phyloP scores from a whole-genome alignment of 2,113 vertebrate species.

The Etheostoma spectabile region DNA sequence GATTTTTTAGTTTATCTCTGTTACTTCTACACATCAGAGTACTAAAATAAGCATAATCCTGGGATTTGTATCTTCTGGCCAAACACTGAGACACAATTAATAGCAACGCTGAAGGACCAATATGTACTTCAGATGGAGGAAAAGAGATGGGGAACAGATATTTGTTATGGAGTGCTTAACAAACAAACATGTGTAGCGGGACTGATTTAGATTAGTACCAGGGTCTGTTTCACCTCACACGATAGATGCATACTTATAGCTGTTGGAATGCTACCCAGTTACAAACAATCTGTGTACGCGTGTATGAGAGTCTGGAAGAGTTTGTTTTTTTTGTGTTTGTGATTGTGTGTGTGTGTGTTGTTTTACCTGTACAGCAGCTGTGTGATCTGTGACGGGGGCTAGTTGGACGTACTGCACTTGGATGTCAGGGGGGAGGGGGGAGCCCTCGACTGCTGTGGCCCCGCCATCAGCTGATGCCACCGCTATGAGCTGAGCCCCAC shows the following conservation, averaged over 20 bases:
- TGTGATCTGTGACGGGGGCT: constrained; percentile 92
- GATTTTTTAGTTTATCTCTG: neutral
- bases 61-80: neutral
- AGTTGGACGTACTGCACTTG: constrained; percentile 98
- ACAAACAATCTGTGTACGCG: constrained; percentile 36
- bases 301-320: constrained; percentile 4
- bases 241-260: neutral
- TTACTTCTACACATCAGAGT: neutral
- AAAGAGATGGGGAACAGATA: constrained; percentile 14
- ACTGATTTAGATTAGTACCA: constrained; percentile 28
- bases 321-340: neutral
- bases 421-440: constrained; percentile 93
- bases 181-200: constrained; percentile 35
- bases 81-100: constrained; percentile 5
- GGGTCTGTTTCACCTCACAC: constrained; percentile 45
- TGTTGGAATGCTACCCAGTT: constrained; percentile 20
- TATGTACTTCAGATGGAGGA: constrained; percentile 35
- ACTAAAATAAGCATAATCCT: neutral
- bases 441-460: constrained; percentile 89
- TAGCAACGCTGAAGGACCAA: constrained; percentile 36
- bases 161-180: constrained; percentile 52
- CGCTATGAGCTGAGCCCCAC: constrained; percentile 95
- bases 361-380: constrained; percentile 88
- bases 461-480: constrained; percentile 94
- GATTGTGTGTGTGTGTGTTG: constrained; percentile 26